Percentiles rank a stretch among this genome's conserved stretches.
Evolutionary conservation across 1,140 invertebrate species (phyloP).

Genomic region (Drosophila pallidifrons): DNA sequence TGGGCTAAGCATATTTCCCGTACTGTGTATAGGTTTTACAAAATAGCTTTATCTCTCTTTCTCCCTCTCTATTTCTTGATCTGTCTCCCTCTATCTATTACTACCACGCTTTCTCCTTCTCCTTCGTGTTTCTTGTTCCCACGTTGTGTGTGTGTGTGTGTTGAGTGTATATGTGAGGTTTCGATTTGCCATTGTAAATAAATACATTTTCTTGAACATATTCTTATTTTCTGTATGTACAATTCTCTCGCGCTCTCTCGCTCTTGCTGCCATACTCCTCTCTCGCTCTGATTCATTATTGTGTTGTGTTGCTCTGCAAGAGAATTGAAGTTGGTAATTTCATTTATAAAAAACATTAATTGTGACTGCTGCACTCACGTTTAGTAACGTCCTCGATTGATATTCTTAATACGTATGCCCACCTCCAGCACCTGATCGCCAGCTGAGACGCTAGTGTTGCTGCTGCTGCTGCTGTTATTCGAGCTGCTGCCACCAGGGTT

Average conservation of each 20-base stretch:
- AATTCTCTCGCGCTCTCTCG: conserved; percentile 8
- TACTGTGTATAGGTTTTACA: conserved; percentile 14
- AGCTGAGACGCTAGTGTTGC: conserved; percentile 44
- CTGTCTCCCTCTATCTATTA: not conserved
- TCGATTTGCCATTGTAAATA: conserved; percentile 14
- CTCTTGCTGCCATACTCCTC: not conserved
- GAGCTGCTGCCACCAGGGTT: conserved; percentile 1
- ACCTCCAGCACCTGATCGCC: conserved; percentile 78
- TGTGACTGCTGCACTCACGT: not conserved
- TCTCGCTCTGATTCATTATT: not conserved
- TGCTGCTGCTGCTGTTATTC: conserved; percentile 35
- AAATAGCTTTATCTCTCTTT: conserved; percentile 2
- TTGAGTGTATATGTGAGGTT: conserved; percentile 2
- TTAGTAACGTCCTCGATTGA: conserved; percentile 75
- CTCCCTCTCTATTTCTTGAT: conserved; percentile 1
- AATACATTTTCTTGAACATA: conserved; percentile 42
- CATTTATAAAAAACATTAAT: too few relatives aligned
- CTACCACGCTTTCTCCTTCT: not conserved
- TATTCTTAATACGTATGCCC: conserved; percentile 82
- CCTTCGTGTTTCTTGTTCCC: conserved; percentile 7
- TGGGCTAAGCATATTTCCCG: conserved; percentile 2
- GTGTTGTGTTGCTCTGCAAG: conserved; percentile 28
- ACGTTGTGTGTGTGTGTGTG: conserved; percentile 4
- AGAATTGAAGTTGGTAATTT: not conserved
- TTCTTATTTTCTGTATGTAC: conserved; percentile 7